Evolutionary conservation across 1,140 invertebrate genomes (phyloP).

Genomic region (Acromyrmex echinatior): DNA sequence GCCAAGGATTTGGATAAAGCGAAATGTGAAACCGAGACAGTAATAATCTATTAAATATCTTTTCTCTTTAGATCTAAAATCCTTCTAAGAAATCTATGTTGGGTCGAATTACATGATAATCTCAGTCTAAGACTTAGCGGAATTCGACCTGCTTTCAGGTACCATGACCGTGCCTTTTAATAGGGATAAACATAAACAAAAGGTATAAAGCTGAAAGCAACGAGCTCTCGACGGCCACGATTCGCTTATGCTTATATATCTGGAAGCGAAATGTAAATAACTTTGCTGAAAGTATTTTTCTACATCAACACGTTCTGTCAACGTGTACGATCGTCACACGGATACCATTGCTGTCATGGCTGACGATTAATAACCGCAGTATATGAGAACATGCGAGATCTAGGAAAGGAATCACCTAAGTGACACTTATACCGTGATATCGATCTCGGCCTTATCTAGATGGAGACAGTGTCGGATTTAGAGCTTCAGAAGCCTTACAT

Average conservation of each 20-base stretch:
- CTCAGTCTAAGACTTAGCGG: neutral
- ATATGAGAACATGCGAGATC: neutral
- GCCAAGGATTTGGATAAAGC: neutral
- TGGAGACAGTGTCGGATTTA: neutral
- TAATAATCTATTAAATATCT: neutral
- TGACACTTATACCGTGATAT: slow-evolving; percentile 5
- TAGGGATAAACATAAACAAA: neutral
- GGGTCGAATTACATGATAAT: slow-evolving; percentile 4
- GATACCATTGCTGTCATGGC: slow-evolving; percentile 8
- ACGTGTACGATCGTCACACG: slow-evolving; percentile 52
- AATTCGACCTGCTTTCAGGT: slow-evolving; percentile 20
- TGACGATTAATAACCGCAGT: slow-evolving; percentile 11
- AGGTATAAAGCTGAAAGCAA: slow-evolving; percentile 29
- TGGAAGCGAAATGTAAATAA: slow-evolving; percentile 48
- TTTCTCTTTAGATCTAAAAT: neutral
- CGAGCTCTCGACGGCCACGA: neutral
- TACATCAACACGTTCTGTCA: slow-evolving; percentile 53
- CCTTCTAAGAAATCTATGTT: neutral
- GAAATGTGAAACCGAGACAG: neutral
- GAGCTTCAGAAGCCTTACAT: neutral
- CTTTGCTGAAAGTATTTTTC: slow-evolving; percentile 61
- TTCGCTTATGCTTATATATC: slow-evolving; percentile 56
- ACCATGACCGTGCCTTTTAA: slow-evolving; percentile 43
- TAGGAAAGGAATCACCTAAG: slow-evolving; percentile 4
- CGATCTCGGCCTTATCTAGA: slow-evolving; percentile 14